Conservation (phyloP, 1,140 invertebrate genomes). For the Listronotus bonariensis region DNA sequence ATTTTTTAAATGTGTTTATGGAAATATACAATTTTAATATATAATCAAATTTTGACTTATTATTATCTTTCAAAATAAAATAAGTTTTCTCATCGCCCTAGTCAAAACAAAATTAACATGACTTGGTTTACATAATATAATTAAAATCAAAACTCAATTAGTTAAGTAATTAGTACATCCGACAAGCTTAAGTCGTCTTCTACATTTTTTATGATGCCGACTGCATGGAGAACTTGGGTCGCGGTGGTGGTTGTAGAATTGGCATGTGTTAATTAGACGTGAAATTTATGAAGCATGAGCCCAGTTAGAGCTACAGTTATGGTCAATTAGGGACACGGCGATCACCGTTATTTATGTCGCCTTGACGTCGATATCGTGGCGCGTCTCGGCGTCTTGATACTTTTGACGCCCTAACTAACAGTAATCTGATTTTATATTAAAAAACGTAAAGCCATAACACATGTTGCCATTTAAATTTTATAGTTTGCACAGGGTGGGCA, state of each 20-base stretch:
- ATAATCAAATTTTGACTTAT: no score
- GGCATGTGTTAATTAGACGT: conserved; percentile 39
- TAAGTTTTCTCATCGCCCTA: no score
- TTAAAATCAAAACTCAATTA: conserved; percentile 10
- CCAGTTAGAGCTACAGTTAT: conserved; percentile 40
- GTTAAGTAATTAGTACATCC: conserved; percentile 15
- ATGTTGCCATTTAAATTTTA: no score
- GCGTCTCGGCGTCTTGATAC: neutral
- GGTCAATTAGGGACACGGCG: conserved; percentile 39
- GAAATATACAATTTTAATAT: no score
- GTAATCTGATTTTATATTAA: no score
- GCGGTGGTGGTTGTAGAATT: conserved; percentile 22
- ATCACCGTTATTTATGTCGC: conserved; percentile 18
- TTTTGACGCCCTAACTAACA: no score
- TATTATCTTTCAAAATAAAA: no score
- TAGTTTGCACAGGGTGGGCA: no score
- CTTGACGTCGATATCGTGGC: neutral
- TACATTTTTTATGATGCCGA: conserved; percentile 17
- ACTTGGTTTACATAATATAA: conserved; percentile 4
- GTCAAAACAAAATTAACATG: no score
- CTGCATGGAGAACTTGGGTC: conserved; percentile 6
- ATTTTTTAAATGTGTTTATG: no score
- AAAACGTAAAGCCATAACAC: no score
- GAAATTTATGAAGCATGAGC: conserved; percentile 43
- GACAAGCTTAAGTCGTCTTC: conserved; percentile 6